These are phyloP conservation scores for Puffinus mauretanicus DNA, from an alignment of 2,113 vertebrate species.

Conservation along the genomic window DNA sequence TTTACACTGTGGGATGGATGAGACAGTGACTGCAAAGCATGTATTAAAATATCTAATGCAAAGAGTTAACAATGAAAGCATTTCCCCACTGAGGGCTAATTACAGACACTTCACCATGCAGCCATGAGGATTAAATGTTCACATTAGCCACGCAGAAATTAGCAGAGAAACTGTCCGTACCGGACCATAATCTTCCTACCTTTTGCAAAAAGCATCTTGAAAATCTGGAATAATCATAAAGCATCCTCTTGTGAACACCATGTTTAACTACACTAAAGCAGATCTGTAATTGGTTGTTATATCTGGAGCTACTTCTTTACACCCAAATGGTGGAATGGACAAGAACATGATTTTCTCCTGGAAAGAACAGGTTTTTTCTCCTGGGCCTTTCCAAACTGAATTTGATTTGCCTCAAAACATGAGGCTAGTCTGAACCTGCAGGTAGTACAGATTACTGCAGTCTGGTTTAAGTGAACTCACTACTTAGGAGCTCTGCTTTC, in stretches of 20 bases:
- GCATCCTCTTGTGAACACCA: background rate
- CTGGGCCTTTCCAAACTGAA: background rate
- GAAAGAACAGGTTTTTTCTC: background rate
- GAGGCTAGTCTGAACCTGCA: background rate
- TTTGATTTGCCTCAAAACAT: background rate
- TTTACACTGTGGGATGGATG: background rate
- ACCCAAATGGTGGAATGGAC: background rate
- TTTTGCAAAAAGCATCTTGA: background rate
- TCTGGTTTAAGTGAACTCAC: background rate
- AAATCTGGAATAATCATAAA: background rate
- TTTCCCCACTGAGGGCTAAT: background rate
- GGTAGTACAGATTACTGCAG: background rate
- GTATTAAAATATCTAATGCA: background rate
- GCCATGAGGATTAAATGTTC: background rate
- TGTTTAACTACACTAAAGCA: background rate
- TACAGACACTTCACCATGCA: background rate
- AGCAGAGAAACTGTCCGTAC: background rate
- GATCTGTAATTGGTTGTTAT: background rate
- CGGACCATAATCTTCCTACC: background rate
- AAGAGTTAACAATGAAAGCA: background rate
- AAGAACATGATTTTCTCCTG: background rate
- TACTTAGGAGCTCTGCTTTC: background rate
- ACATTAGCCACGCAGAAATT: background rate
- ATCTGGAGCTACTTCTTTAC: background rate
- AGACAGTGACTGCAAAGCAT: background rate